Percentiles rank a stretch among this genome's conserved stretches.
phyloP scores from a whole-genome alignment of 1,140 invertebrate species.

The Forficula auricularia region DNA sequence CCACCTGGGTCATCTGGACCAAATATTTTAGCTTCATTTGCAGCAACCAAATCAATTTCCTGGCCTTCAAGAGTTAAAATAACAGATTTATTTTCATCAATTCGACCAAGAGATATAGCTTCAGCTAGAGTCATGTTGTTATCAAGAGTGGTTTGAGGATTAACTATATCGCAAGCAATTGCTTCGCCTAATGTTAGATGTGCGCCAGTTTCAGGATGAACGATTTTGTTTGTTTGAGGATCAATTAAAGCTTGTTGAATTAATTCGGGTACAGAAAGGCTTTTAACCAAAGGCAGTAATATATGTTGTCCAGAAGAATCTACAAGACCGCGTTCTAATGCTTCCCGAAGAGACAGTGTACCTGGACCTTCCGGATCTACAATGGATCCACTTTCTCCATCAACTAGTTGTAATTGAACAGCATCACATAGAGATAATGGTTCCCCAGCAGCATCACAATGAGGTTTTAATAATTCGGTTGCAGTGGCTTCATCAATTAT shows the following conservation, averaged over 20 bases:
- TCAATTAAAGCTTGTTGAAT: constrained; percentile 69
- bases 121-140: constrained; percentile 52
- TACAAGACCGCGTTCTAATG: constrained; percentile 64
- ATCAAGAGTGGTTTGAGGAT: constrained; percentile 45
- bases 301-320: constrained; percentile 50
- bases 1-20: constrained; percentile 18
- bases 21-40: constrained; percentile 44
- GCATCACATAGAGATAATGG: constrained; percentile 55
- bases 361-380: constrained; percentile 68
- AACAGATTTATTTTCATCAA: constrained; percentile 52
- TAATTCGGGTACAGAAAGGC: constrained; percentile 62
- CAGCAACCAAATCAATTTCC: constrained; percentile 47
- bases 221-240: constrained; percentile 54
- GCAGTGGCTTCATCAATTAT: constrained; percentile 58
- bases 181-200: constrained; percentile 60
- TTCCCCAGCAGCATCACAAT: constrained; percentile 36
- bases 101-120: constrained; percentile 57
- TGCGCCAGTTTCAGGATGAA: constrained; percentile 75
- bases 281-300: constrained; percentile 61
- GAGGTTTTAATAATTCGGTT: constrained; percentile 39
- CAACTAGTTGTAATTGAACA: constrained; percentile 51
- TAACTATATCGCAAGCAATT: constrained; percentile 69
- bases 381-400: constrained; percentile 57
- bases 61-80: constrained; percentile 43
- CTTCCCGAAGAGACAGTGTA: constrained; percentile 60